These are phyloP conservation scores for Spondyliosoma cantharus DNA, from an alignment of 2,797 vertebrate genomes.

Conservation along the genomic window DNA sequence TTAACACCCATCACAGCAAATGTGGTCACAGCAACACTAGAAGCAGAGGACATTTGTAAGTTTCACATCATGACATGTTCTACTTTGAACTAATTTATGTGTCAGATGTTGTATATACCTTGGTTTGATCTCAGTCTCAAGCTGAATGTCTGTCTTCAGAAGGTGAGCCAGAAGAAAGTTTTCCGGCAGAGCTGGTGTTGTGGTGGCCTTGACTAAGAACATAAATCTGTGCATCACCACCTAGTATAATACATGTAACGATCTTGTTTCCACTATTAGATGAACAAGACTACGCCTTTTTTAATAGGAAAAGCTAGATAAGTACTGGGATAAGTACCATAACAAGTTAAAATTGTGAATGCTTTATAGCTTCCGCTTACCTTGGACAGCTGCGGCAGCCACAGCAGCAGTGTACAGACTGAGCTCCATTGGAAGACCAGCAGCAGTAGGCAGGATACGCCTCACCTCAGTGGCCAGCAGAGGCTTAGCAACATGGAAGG, in stretches of 20 bases:
- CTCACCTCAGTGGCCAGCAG: slow-evolving; percentile 81
- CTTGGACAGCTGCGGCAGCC: slow-evolving; percentile 61
- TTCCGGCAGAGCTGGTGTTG: slow-evolving; percentile 80
- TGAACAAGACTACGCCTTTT: neutral
- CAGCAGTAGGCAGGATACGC: slow-evolving; percentile 81
- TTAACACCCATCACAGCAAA: slow-evolving; percentile 86
- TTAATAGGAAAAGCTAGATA: neutral
- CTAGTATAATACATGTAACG: neutral
- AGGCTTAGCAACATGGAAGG: slow-evolving; percentile 76
- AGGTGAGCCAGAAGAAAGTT: slow-evolving; percentile 77
- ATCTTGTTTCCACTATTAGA: neutral
- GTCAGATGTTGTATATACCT: slow-evolving; percentile 74
- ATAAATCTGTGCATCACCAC: neutral
- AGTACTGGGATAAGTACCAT: too few relatives aligned
- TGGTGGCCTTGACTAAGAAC: slow-evolving; percentile 76
- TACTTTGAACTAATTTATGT: neutral
- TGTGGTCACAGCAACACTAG: slow-evolving; percentile 82
- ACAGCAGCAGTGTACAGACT: slow-evolving; percentile 81
- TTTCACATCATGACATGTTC: slow-evolving; percentile 10
- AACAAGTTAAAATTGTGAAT: neutral
- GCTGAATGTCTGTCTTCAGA: slow-evolving; percentile 78
- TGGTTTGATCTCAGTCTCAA: slow-evolving; percentile 82
- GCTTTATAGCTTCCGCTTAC: slow-evolving; percentile 68
- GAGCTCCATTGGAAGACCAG: slow-evolving; percentile 87
- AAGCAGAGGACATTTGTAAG: slow-evolving; percentile 39